Evolutionary conservation across 23 tunicate genomes (phyloP).

Genomic region (Corella eumyota): DNA sequence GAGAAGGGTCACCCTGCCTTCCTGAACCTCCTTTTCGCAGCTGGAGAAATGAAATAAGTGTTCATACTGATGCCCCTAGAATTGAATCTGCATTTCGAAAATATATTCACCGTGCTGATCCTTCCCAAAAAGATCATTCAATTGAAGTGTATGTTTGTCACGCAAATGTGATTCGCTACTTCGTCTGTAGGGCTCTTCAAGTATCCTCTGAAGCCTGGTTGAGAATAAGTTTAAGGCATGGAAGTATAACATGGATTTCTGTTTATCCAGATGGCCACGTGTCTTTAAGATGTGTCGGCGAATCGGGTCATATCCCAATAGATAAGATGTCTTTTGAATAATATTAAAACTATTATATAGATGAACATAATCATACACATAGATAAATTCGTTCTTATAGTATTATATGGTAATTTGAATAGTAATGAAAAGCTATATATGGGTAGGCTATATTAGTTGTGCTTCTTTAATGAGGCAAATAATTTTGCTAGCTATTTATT

Average conservation of each 20-base stretch:
- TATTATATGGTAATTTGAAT: too few relatives aligned
- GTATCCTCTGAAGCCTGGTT: slow-evolving; percentile 90
- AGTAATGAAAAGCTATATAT: too few relatives aligned
- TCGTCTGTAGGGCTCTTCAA: slow-evolving; percentile 72
- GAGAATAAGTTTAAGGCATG: slow-evolving; percentile 48
- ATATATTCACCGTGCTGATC: slow-evolving; percentile 58
- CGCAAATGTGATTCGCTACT: slow-evolving; percentile 92
- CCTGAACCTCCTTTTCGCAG: slow-evolving; percentile 58
- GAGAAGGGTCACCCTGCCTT: slow-evolving; percentile 68
- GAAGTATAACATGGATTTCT: slow-evolving; percentile 68
- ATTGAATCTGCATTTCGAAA: slow-evolving; percentile 86
- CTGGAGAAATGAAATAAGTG: slow-evolving; percentile 34
- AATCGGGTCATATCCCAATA: slow-evolving; percentile 41
- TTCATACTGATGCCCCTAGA: slow-evolving; percentile 46
- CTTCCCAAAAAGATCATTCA: slow-evolving; percentile 38
- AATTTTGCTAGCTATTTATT: too few relatives aligned
- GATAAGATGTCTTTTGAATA: slow-evolving; percentile 20
- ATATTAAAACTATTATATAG: too few relatives aligned
- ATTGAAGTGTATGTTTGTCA: slow-evolving; percentile 77
- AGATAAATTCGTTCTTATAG: too few relatives aligned
- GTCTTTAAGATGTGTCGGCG: slow-evolving; percentile 44
- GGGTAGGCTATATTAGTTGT: too few relatives aligned
- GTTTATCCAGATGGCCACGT: slow-evolving; percentile 66
- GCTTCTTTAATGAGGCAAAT: too few relatives aligned
- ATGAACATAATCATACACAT: too few relatives aligned